Percentiles rank a stretch among this genome's conserved stretches.
These are phyloP conservation scores for Lordiphosa mommai DNA, from an alignment of 1,140 invertebrate genomes.

Conservation along the genomic window DNA sequence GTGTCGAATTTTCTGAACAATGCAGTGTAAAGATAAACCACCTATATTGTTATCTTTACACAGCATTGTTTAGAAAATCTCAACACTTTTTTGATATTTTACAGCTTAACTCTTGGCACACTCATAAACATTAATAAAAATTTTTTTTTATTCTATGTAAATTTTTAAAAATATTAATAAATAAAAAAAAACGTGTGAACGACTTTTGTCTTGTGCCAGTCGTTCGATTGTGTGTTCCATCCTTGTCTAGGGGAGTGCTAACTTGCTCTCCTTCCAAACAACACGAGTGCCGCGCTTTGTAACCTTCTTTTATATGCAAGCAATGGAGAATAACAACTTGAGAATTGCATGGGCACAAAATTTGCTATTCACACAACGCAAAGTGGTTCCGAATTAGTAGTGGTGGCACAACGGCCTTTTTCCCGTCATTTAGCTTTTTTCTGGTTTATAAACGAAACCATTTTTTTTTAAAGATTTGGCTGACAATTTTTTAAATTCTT, in stretches of 20 bases:
- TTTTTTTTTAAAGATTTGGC: no score
- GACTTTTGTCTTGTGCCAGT: constrained; percentile 81
- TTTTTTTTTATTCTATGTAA: no score
- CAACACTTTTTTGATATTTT: constrained; percentile 89
- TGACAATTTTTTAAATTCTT: no score
- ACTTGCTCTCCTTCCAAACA: constrained; percentile 97
- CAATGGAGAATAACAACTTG: constrained; percentile 38
- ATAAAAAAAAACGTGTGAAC: constrained; percentile 67
- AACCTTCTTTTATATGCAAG: constrained; percentile 20
- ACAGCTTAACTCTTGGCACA: no score
- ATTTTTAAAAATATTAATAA: no score
- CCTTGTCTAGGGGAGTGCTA: constrained; percentile 97
- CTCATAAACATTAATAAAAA: no score
- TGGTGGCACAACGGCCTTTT: no score
- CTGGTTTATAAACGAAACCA: no score
- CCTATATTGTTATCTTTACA: not conserved
- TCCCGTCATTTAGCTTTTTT: no score
- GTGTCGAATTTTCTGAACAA: not conserved
- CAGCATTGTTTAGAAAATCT: not conserved
- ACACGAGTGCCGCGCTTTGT: constrained; percentile 81
- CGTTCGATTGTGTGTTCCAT: constrained; percentile 88
- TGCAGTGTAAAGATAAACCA: not conserved
- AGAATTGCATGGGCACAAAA: constrained; percentile 39
- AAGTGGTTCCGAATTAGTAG: no score
- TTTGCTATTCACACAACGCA: not conserved